A percentile compares a stretch with the other conserved stretches of the same genome.
Conservation (phyloP, 2,113 vertebrate species). For the Athene noctua region DNA sequence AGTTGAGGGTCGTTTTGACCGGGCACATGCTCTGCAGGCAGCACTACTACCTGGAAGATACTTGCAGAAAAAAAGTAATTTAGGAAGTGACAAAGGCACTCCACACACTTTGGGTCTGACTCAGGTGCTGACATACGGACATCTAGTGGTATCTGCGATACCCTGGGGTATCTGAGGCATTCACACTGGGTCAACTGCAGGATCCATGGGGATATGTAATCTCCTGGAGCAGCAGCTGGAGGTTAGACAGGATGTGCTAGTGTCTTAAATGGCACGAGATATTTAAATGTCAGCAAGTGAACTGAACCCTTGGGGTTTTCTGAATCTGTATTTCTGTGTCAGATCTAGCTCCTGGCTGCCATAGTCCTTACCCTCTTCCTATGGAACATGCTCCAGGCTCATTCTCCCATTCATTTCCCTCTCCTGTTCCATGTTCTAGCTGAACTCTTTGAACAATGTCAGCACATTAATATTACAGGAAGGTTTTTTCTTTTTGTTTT, state of each 20-base stretch:
- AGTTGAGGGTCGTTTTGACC: background rate
- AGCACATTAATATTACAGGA: background rate
- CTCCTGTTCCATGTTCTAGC: background rate
- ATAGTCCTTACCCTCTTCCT: background rate
- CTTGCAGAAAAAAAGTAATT: background rate
- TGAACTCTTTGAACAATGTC: background rate
- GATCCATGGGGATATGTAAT: rapidly evolving
- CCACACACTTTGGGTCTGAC: background rate
- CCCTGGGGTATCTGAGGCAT: background rate
- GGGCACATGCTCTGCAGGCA: background rate
- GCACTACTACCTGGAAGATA: background rate
- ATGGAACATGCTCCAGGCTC: background rate
- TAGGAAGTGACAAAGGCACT: background rate
- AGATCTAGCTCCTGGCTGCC: background rate
- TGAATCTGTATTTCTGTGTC: background rate
- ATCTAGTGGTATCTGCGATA: no score
- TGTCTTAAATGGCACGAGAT: background rate
- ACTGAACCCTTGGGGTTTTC: background rate
- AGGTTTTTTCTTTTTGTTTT: background rate
- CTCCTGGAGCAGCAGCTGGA: background rate
- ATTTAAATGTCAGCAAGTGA: background rate
- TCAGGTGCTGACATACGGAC: background rate
- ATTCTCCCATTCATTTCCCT: background rate
- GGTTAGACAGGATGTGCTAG: background rate
- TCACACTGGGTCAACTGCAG: background rate